These are phyloP conservation scores for Gadus chalcogrammus DNA, from an alignment of 2,113 vertebrate genomes.

Conservation along the genomic window DNA sequence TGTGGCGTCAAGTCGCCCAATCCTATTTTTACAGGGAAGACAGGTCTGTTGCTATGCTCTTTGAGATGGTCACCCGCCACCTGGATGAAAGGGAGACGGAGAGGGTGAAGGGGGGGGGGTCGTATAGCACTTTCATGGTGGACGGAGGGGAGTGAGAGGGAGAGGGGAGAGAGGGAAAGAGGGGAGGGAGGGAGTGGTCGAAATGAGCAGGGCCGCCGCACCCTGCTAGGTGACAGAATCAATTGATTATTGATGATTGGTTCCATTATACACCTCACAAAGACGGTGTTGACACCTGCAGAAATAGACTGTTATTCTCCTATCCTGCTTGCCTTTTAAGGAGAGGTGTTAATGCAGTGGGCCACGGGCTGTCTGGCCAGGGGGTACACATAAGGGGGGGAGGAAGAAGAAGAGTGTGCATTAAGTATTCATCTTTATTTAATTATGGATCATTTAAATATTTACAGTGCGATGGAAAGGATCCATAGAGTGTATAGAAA, in stretches of 20 bases:
- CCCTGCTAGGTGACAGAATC: constrained; percentile 43
- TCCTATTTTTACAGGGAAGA: constrained; percentile 77
- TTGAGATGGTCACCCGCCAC: constrained; percentile 61
- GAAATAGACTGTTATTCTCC: constrained; percentile 44
- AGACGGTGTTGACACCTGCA: constrained; percentile 58
- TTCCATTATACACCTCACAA: constrained; percentile 60
- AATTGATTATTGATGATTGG: constrained; percentile 72
- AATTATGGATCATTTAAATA: constrained; percentile 17
- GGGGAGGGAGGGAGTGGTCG: background rate
- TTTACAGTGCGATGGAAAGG: background rate
- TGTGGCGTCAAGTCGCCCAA: constrained; percentile 58
- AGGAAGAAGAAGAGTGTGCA: too few relatives aligned
- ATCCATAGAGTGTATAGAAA: background rate
- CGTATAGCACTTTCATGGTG: constrained; percentile 58
- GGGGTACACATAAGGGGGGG: constrained; percentile 5
- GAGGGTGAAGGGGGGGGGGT: constrained; percentile 37
- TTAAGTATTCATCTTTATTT: constrained; percentile 7
- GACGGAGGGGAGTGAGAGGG: constrained; percentile 21
- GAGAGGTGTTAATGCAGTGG: constrained; percentile 55
- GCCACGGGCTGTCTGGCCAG: constrained; percentile 25
- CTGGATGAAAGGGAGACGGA: constrained; percentile 32
- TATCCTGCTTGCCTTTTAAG: constrained; percentile 47
- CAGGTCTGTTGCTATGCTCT: constrained; percentile 77
- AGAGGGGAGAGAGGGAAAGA: constrained; percentile 9
- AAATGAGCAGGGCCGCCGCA: constrained; percentile 27